Evolutionary conservation across 2,888 invertebrate genomes (phyloP).

Genomic region (Papilio elwesi): DNA sequence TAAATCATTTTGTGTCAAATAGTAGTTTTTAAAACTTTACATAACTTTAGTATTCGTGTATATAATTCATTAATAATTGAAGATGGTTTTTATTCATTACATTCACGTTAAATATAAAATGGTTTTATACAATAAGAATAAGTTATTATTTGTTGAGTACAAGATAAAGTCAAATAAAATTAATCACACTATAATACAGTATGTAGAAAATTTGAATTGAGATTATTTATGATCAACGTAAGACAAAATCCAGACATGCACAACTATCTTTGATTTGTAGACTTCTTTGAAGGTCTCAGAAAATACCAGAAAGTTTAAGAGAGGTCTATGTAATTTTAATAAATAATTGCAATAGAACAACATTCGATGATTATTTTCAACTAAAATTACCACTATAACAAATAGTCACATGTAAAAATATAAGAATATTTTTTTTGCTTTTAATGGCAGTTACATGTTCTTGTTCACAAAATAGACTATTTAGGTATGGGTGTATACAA

Average conservation of each 20-base stretch:
- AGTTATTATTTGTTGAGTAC: background rate
- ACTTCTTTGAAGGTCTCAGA: background rate
- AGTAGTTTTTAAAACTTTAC: background rate
- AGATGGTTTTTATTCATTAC: background rate
- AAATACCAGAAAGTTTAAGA: background rate
- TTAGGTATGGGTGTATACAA: slow-evolving; percentile 17
- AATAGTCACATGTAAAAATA: slow-evolving; percentile 24
- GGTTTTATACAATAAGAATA: background rate
- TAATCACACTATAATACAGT: background rate
- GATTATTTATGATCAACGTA: slow-evolving; percentile 8
- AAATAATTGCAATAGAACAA: background rate
- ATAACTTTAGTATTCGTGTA: background rate
- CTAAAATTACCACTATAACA: slow-evolving; percentile 12
- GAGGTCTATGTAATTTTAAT: background rate
- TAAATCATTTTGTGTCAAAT: background rate
- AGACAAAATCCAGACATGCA: background rate
- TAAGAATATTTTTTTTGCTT: slow-evolving; percentile 18
- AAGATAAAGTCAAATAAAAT: background rate
- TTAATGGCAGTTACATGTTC: background rate
- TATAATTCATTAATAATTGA: too few species aligned
- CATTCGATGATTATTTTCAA: slow-evolving; percentile 9
- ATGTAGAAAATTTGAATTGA: background rate
- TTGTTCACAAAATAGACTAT: background rate
- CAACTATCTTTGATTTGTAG: background rate
- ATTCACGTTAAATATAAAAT: background rate